Base-by-base conservation (phyloP, 2,113 vertebrate genomes). In the Colius striatus region DNA sequence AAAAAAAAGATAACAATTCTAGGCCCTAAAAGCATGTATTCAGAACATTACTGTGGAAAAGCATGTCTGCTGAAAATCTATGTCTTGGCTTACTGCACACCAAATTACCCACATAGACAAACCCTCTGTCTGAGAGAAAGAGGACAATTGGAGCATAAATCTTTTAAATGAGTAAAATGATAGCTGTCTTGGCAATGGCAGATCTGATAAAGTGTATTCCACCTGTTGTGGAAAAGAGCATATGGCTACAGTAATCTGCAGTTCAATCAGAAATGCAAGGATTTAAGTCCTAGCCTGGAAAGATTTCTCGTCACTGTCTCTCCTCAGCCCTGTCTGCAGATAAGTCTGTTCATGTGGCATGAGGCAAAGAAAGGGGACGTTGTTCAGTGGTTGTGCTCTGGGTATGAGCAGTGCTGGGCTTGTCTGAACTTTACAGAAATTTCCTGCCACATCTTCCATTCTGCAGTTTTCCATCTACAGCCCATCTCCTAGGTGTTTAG, bases 171-270 rank as follows among this genome's bases (percentile, higher is more conserved):
- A 95, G 91, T 95, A 94, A 97, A 97, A 95, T 93, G 93, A 96
- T 92, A 92, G 91, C 91, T 97, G 89, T 91, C 89, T 95, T 95
- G 84, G 90, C 89, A 80, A 38, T 91, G 82, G 90, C 84, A 91
- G 71, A 80, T 89, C 90, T 94, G 95, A 95, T 95, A 80, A 93
- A 95, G 91, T 85, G 45, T 91, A 85, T 93, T 93, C 95, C 95
- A 96, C 96, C 95, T 95, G 96, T 88, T 94, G 89, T 95, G 84
- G 78, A 92, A 92, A 95, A 78, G 66, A 94, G 82, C 93, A 96
- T 95, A 92, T 96, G 94, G 96, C 75, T 47, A 63, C 60, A 55
- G 67, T 90, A 95, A 91, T 95, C 91, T 92, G 77, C 66, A 89
- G 70, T 89, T 94, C 93, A 91, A 48, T 87, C 90, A 95, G 82